Base-by-base conservation (phyloP, 1,140 invertebrate genomes). In the Drosophila gunungcola region DNA sequence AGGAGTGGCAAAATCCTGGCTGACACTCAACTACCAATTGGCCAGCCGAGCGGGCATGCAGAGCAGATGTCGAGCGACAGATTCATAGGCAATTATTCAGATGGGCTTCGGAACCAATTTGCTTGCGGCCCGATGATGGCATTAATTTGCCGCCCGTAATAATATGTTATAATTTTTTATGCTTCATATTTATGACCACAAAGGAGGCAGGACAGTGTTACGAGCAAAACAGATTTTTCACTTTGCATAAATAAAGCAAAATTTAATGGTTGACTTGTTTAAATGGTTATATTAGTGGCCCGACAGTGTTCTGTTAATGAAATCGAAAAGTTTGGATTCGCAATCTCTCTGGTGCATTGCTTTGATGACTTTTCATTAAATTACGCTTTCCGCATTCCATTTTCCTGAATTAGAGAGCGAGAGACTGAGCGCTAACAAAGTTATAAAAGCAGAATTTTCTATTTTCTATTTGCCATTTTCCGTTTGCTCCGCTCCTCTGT, bases 301-400 rank as follows among this genome's bases (percentile, higher is more conserved):
- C 43, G 36, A 63, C 41, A 34, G 42, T 68, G 42, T 70, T 70
- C 41, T 43, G 43, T 46, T 48, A 70, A 70, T 70, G 64, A 70
- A 70, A 70, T 70, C 65, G 67, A 72, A 64, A 73, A 78, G 58
- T 69, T 83, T 69, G 49, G 52, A 57, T 70, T 36, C 9, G 43
- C 67, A 52, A 70, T 70, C 52, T 39, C 36, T 27, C 64, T 57
- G 25, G 29, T 60, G 65, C 82, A 82, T 74, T 83, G 69, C 80
- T 79, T 78, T 60, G 69, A 70, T 79, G 80, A 69, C 57, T 82
- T 78, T 62, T 64, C 73, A 81, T 81, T 68, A 60, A 78, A 82
- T 82, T 78, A 74, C 54, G 46, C 58, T 78, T 81, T 83, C 62
- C 49, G 63, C 69, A 82, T 68, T 73, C 61, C 61, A 52, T 78